Conservation (phyloP, 1,140 invertebrate genomes). For the Mya arenaria region DNA sequence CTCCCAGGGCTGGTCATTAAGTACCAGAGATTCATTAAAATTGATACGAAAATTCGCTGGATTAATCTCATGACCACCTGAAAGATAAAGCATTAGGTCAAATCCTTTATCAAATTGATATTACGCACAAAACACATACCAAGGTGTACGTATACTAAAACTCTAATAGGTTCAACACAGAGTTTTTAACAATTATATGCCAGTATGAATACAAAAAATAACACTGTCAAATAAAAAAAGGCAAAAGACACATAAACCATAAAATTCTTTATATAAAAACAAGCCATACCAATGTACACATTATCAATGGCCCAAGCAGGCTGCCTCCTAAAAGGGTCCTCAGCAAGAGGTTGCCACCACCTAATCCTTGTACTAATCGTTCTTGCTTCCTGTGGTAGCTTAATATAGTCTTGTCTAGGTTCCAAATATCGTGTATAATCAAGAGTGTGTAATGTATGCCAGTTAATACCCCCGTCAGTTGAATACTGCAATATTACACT, state of each 20-base stretch:
- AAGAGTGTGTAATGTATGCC: constrained; percentile 80
- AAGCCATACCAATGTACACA: constrained; percentile 77
- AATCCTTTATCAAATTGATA: not conserved
- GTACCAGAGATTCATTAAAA: constrained; percentile 72
- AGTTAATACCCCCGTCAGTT: constrained; percentile 77
- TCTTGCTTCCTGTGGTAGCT: constrained; percentile 76
- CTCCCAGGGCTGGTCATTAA: constrained; percentile 73
- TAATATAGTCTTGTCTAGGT: constrained; percentile 78
- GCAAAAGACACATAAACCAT: too few species aligned
- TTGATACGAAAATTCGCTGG: constrained; percentile 77
- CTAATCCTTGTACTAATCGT: constrained; percentile 77
- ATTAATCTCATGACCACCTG: constrained; percentile 80
- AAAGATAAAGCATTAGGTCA: constrained; percentile 10
- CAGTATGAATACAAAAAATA: not conserved
- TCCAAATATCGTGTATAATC: constrained; percentile 75
- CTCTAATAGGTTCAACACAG: too few species aligned
- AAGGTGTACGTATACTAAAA: too few species aligned
- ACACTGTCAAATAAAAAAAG: not conserved
- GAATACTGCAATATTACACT: constrained; percentile 76
- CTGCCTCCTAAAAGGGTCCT: constrained; percentile 59
- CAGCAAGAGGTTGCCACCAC: constrained; percentile 77
- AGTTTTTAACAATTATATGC: not conserved
- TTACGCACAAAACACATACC: too few species aligned
- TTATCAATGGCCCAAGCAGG: constrained; percentile 81
- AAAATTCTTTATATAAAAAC: constrained; percentile 2